Percentiles rank a stretch among this genome's conserved stretches.
Evolutionary conservation across 2,113 vertebrate genomes (phyloP).

Genomic region (Pedionomus torquatus): DNA sequence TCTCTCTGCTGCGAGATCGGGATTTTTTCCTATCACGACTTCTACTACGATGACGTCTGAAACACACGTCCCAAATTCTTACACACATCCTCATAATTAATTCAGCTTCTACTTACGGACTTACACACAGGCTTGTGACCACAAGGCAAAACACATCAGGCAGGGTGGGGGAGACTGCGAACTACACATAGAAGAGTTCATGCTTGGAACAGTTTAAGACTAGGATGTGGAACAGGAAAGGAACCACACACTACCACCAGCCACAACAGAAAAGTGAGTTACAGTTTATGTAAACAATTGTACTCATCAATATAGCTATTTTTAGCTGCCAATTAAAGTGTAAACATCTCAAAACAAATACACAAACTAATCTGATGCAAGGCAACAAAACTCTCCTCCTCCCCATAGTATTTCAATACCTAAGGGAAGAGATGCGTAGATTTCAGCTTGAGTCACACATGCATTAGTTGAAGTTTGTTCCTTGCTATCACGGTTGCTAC

Average conservation of each 20-base stretch:
- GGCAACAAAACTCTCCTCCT: background rate
- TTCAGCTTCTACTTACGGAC: background rate
- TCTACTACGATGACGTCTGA: slow-evolving; percentile 90
- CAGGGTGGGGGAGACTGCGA: background rate
- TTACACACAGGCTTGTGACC: background rate
- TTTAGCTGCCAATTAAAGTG: background rate
- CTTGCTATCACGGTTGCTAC: background rate
- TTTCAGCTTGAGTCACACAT: background rate
- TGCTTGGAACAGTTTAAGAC: background rate
- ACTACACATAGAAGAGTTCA: background rate
- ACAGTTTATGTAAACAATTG: background rate
- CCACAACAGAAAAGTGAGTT: background rate
- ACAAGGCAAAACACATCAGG: background rate
- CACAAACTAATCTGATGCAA: background rate
- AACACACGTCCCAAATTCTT: slow-evolving; percentile 9
- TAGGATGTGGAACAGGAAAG: background rate
- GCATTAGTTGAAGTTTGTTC: background rate
- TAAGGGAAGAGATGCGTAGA: background rate
- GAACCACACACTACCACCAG: background rate
- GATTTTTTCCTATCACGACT: slow-evolving; percentile 90
- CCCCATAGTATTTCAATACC: background rate
- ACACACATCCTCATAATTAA: background rate
- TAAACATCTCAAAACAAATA: background rate
- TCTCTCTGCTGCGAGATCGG: slow-evolving; percentile 89
- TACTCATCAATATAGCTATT: background rate